Conservation (phyloP, 2,113 vertebrate genomes). For the Tursiops truncatus region DNA sequence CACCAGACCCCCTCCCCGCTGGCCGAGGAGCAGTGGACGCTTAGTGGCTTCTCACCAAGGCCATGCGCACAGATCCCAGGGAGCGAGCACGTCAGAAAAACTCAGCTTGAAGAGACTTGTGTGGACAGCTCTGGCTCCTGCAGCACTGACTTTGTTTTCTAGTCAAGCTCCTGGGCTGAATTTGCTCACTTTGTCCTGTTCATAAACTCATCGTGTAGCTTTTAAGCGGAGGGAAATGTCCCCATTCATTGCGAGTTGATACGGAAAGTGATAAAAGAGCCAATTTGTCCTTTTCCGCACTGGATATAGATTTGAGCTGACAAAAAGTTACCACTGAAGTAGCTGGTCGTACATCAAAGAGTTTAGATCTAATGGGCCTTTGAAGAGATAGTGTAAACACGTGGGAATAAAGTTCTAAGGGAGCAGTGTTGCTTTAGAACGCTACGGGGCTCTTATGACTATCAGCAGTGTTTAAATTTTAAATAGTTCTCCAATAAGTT, state of each 20-base stretch:
- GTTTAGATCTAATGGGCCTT: constrained; percentile 79
- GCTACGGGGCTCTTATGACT: constrained; percentile 51
- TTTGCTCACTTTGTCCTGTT: neutral
- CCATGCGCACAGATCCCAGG: rapidly evolving
- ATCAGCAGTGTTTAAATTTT: constrained; percentile 50
- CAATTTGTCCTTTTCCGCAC: constrained; percentile 74
- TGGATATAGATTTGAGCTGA: constrained; percentile 75
- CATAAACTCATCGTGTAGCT: neutral
- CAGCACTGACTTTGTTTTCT: neutral
- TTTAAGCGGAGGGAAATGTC: neutral
- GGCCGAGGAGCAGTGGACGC: rapidly evolving
- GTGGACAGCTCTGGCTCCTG: neutral
- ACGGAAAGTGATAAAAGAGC: constrained; percentile 76
- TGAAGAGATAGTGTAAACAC: constrained; percentile 77
- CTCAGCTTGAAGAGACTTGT: rapidly evolving
- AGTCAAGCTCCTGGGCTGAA: neutral
- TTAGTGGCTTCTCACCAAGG: rapidly evolving
- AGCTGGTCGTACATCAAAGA: constrained; percentile 80
- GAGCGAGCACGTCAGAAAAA: neutral
- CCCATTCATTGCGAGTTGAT: constrained; percentile 46
- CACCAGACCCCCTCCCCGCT: rapidly evolving
- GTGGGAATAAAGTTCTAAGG: constrained; percentile 76
- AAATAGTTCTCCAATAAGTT: constrained; percentile 64
- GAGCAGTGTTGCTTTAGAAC: constrained; percentile 36
- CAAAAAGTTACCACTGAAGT: constrained; percentile 74